phyloP scores from a whole-genome alignment of 2,888 invertebrate genomes.

The Lepidochitona cinerea region DNA sequence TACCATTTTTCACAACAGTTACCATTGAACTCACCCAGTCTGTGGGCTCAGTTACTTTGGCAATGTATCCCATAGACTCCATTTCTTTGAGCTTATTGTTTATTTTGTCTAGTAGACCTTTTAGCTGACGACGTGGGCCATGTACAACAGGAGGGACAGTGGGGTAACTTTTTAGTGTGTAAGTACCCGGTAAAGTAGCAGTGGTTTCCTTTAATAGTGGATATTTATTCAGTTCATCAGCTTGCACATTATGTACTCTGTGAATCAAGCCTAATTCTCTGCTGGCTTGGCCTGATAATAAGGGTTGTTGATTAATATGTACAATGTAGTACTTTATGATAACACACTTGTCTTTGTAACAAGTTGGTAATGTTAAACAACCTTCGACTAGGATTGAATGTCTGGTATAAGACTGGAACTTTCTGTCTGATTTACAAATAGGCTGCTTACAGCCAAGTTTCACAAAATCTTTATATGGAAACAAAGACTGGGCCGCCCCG shows the following conservation, averaged over 20 bases:
- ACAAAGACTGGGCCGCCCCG: too few relatives aligned
- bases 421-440: not conserved
- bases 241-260: too few relatives aligned
- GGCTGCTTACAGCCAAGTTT: too few relatives aligned
- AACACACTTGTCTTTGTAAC: not conserved
- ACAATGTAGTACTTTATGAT: not conserved
- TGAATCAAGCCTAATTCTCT: constrained; percentile 9
- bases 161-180: constrained; percentile 24
- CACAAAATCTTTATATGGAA: too few relatives aligned
- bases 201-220: too few relatives aligned
- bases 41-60: constrained; percentile 32
- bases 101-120: constrained; percentile 17
- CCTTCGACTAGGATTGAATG: not conserved
- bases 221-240: constrained; percentile 7
- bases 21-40: constrained; percentile 45
- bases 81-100: constrained; percentile 36
- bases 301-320: not conserved
- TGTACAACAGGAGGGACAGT: constrained; percentile 24
- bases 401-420: not conserved
- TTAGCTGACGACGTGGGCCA: constrained; percentile 20
- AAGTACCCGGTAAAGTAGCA: constrained; percentile 28
- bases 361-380: not conserved
- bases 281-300: constrained; percentile 5
- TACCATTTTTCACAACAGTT: constrained; percentile 27
- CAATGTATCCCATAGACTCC: constrained; percentile 34